Conservation (phyloP, 2,888 invertebrate species). For the Campoplex nolae region DNA sequence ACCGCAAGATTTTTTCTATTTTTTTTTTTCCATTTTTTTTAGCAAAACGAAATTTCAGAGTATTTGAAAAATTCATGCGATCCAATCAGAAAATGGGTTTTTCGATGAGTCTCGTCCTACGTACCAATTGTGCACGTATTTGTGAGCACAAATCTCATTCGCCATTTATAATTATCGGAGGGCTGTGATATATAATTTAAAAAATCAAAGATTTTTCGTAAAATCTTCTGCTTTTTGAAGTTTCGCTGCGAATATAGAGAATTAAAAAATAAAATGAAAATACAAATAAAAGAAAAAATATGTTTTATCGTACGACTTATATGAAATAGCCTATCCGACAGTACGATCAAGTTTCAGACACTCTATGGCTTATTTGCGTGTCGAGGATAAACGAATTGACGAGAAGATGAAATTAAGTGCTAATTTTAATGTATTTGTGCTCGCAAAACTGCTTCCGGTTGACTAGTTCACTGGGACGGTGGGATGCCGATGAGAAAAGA, state of each 20-base stretch:
- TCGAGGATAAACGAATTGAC: constrained; percentile 41
- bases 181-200: constrained; percentile 17
- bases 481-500: constrained; percentile 68
- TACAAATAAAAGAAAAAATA: not conserved
- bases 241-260: constrained; percentile 25
- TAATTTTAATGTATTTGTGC: constrained; percentile 80
- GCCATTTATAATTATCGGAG: constrained; percentile 7
- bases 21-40: not conserved
- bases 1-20: not conserved
- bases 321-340: constrained; percentile 30
- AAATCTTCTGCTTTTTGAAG: not conserved
- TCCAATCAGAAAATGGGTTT: not conserved
- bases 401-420: constrained; percentile 57
- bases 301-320: constrained; percentile 23
- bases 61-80: not conserved
- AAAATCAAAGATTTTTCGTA: not conserved
- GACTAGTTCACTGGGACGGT: constrained; percentile 81
- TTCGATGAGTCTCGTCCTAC: not conserved
- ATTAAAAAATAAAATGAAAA: not conserved
- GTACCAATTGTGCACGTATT: constrained; percentile 54
- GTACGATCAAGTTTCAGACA: constrained; percentile 33
- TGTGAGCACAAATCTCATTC: constrained; percentile 60
- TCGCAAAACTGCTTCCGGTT: constrained; percentile 79
- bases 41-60: not conserved
- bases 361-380: constrained; percentile 36